phyloP scores from a whole-genome alignment of 2,888 invertebrate species.

The Campaea margaritaria region DNA sequence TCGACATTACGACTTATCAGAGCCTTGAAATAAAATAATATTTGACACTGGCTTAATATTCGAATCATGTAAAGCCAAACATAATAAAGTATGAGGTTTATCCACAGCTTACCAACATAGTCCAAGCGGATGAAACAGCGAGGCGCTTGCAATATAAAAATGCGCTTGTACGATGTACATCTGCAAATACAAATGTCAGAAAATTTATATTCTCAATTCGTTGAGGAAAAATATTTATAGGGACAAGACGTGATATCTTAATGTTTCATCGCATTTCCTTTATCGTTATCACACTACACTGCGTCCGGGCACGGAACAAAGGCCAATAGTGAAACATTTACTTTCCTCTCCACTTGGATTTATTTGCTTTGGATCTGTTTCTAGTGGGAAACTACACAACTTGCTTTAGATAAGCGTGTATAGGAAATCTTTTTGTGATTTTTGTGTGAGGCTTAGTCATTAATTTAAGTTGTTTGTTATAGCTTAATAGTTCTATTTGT shows the following conservation, averaged over 20 bases:
- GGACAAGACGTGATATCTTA: slow-evolving; percentile 26
- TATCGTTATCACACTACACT: slow-evolving; percentile 30
- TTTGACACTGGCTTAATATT: too few relatives aligned
- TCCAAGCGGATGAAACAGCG: too few relatives aligned
- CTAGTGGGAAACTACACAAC: neutral
- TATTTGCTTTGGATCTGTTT: slow-evolving; percentile 9
- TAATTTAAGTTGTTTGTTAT: too few relatives aligned
- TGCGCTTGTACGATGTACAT: too few relatives aligned
- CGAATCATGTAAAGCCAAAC: too few relatives aligned
- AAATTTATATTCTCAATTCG: slow-evolving; percentile 8
- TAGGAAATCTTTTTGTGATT: neutral
- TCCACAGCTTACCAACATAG: too few relatives aligned
- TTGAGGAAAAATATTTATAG: slow-evolving; percentile 16
- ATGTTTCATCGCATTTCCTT: slow-evolving; percentile 34
- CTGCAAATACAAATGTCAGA: neutral
- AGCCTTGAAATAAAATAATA: too few relatives aligned
- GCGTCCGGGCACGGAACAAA: slow-evolving; percentile 24
- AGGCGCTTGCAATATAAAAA: too few relatives aligned
- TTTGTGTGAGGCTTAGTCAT: too few relatives aligned
- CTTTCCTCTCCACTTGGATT: slow-evolving; percentile 8
- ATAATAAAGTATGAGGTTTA: too few relatives aligned
- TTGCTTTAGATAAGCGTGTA: neutral
- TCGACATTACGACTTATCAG: too few relatives aligned
- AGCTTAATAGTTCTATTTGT: too few relatives aligned
- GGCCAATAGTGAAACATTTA: slow-evolving; percentile 18